Evolutionary conservation across 2,888 invertebrate species (phyloP), one percentile per base, ranked within the genome.

Genomic region (Rhimphoctona megacephalus): DNA sequence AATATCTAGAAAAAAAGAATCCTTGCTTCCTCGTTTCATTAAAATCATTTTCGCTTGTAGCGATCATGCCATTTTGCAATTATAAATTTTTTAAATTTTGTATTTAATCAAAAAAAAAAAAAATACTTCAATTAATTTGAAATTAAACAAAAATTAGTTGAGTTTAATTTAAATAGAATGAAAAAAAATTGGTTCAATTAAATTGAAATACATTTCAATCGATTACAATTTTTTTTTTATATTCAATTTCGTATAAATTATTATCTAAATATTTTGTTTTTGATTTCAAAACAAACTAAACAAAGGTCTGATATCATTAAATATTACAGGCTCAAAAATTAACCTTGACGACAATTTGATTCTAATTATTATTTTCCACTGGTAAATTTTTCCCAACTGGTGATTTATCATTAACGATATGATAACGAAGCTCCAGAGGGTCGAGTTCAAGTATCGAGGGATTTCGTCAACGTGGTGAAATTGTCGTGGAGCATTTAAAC

Each of bases 21-120:
- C 39, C n/a, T 54, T 19, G 43, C 33, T 54, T 61, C 66, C 83
- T 83, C 83, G 36, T 77, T 70, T 69, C 43, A 67, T 52, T 36
- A 30, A 64, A 61, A 61, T 73, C 52, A 70, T 49, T 81, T 49
- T 77, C 72, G 81, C 73, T 74, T 74, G 61, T 11, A 43, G 14
- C 43, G 43, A 43, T 43, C 43, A 43, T 1, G 11, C 2, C 2
- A 43, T 43, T 43, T 43, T 43, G 9, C 39, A 9, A 39, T 39
- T 43, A 43, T 2, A 43, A 14, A 11, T 43, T 43, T 14, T 11
- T 11, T 11, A 11, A 14, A 43, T 14, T 43, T 43, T 43, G 11
- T 1, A 43, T 43, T 43, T 11, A 11, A 43, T 11, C 11, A 14
- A 43, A 3, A 9, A 43, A 43, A 43, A 3, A 9, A 43, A 43